phyloP scores from a whole-genome alignment of 2,888 invertebrate genomes.

The Hybos culiciformis region DNA sequence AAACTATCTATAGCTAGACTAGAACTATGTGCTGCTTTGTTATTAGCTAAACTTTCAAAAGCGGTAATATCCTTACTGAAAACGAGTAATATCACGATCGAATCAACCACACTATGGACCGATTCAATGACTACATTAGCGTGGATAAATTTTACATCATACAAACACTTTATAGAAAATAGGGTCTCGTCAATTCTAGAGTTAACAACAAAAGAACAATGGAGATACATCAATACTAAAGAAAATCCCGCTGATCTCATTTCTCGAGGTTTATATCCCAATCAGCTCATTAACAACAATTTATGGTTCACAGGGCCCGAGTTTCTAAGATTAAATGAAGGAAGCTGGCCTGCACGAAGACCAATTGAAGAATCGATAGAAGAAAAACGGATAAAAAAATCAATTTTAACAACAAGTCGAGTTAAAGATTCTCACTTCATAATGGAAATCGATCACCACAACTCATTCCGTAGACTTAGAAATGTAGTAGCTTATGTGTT shows the following conservation, averaged over 20 bases:
- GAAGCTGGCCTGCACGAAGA: no score
- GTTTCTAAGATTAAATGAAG: background rate
- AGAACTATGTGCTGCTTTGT: conserved; percentile 8
- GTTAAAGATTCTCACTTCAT: background rate
- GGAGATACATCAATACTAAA: conserved; percentile 9
- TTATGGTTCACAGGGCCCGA: conserved; percentile 2
- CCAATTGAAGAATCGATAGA: no score
- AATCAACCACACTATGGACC: no score
- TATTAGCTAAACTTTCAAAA: conserved; percentile 7
- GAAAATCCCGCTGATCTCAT: conserved; percentile 7
- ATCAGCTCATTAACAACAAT: background rate
- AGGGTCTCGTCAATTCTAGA: conserved; percentile 6
- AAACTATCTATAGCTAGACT: conserved; percentile 4
- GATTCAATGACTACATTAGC: no score
- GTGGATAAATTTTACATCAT: no score
- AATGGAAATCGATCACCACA: background rate
- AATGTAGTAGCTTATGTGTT: background rate
- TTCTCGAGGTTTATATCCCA: conserved; percentile 5
- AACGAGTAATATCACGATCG: no score
- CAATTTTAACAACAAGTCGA: background rate
- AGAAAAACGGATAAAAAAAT: background rate
- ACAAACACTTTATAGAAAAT: conserved; percentile 10
- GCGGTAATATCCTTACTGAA: no score
- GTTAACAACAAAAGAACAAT: conserved; percentile 3
- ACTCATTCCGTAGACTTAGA: background rate